A percentile compares a stretch with the other conserved stretches of the same genome.
Evolutionary conservation across 2,113 vertebrate species (phyloP).

Genomic region (Brachirus orientalis): DNA sequence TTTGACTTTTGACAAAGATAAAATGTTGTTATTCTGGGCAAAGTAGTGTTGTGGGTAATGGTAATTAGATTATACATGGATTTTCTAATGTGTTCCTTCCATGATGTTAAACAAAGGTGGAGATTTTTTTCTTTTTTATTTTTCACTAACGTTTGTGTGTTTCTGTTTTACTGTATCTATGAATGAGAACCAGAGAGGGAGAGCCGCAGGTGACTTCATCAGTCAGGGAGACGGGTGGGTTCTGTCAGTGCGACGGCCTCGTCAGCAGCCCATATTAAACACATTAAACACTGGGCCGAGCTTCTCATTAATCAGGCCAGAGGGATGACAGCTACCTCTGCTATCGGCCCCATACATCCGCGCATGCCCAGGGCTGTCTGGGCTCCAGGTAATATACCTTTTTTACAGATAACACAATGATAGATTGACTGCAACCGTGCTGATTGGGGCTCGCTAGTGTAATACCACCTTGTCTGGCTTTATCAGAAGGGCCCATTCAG

Average conservation of each 20-base stretch:
- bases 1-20: no score
- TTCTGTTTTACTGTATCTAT: constrained; percentile 53
- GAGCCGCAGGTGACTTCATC: constrained; percentile 75
- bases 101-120: no score
- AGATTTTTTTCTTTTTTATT: background rate
- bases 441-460: constrained; percentile 78
- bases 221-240: constrained; percentile 73
- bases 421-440: constrained; percentile 78
- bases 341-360: constrained; percentile 77
- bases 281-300: constrained; percentile 78
- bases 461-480: constrained; percentile 79
- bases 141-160: background rate
- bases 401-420: constrained; percentile 80
- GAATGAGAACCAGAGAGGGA: constrained; percentile 29
- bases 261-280: constrained; percentile 82
- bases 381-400: constrained; percentile 78
- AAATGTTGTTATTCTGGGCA: no score
- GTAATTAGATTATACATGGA: no score
- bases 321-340: constrained; percentile 73
- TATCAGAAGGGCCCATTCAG: constrained; percentile 64
- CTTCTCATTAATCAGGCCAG: constrained; percentile 81
- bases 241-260: constrained; percentile 75
- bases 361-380: constrained; percentile 70
- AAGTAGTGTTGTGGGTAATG: no score
- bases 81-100: no score